Conservation (phyloP, 2,797 vertebrate genomes). For the Anomalospiza imberbis region DNA sequence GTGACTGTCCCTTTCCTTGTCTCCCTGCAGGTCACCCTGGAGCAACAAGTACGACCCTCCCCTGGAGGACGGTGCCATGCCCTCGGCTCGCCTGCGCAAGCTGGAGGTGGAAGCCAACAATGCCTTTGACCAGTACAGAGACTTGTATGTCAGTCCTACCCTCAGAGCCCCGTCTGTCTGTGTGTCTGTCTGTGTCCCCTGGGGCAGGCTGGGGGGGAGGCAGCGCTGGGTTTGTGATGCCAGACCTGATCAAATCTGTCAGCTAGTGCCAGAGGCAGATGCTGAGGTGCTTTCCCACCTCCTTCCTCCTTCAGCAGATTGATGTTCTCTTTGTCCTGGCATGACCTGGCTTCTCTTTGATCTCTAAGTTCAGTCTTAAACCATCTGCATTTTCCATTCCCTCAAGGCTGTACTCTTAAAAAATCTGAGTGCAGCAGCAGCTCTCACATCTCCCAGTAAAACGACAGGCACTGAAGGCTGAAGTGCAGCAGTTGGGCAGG, state of each 20-base stretch:
- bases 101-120: constrained; percentile 99
- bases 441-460: not conserved
- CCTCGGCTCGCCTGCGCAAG: constrained; percentile 94
- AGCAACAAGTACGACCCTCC: constrained; percentile 99
- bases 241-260: not conserved
- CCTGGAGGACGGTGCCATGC: constrained; percentile 98
- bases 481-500: not conserved
- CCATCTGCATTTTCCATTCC: constrained; percentile 1
- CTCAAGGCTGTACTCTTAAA: not conserved
- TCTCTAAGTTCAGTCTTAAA: not conserved
- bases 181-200: not conserved
- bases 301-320: not conserved
- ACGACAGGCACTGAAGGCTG: rapidly evolving
- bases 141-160: constrained; percentile 86
- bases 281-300: constrained; percentile 27
- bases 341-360: constrained; percentile 11
- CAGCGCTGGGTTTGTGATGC: not conserved
- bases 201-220: not conserved
- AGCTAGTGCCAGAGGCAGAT: not conserved
- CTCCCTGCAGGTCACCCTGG: constrained; percentile 89
- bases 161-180: not conserved
- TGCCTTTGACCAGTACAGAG: constrained; percentile 99
- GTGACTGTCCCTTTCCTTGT: not conserved
- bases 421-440: not conserved
- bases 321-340: constrained; percentile 7